Base-by-base conservation (phyloP, 2,888 invertebrate species). In the Clitarchus hookeri region DNA sequence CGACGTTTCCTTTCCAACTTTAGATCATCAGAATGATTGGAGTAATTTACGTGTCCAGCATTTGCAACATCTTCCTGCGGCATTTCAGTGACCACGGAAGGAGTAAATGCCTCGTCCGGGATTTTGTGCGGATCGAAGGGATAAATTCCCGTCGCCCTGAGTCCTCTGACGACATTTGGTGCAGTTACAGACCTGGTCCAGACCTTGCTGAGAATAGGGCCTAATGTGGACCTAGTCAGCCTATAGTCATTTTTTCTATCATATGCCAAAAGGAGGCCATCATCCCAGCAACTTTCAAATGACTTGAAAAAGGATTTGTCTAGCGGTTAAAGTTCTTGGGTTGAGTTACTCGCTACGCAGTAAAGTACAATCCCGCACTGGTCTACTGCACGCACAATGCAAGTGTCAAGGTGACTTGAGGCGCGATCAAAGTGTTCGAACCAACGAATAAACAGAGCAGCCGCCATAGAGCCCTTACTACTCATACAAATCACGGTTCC, bases 241-340 rank as follows among this genome's bases (percentile, higher is more conserved):
- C 65, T 65, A 65, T 12, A 65, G 65, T 65, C 19, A 8, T 65
- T 65, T 65, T 65, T 16, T 65, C 65, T 65, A 16, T 65, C 65
- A 65, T 65, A 65, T 16, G 65, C 65, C 65, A 65, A 65, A 8
- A 65, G 16, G 11, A 65, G 16, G 11, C 16, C 65, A 65, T 65
- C 65, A 65, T 65, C 65, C 65, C 65, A 65, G 65, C 19, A 65
- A 65, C 65, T 65, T 65, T 65, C 65, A 65, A 65, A 65, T 65
- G 65, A 16, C 65, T 19, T 19, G 11, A 65, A 65, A 16, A 65
- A 8, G 65, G 65, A 65, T 65, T 65, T 65, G 65, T 65, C 6
- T 6, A 65, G 65, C 16, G 65, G 65, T 65, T 65, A 16, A 8
- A 65, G 23, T 65, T 65, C 65, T 6, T 65, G 65, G 11, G 11